phyloP scores from a whole-genome alignment of 2,888 invertebrate genomes.

The Marasmarcha lunaedactyla region DNA sequence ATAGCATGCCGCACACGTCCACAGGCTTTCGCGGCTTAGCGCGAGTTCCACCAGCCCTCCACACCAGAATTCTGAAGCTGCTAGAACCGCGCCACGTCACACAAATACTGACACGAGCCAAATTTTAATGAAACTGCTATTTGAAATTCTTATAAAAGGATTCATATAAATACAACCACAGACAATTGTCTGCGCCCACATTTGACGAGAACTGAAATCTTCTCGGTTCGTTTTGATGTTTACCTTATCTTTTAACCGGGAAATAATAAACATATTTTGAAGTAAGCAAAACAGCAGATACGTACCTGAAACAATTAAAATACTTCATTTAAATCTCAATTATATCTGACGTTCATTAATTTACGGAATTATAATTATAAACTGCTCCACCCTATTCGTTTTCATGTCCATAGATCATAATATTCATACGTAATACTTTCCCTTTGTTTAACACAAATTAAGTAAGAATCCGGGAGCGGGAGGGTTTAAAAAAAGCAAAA shows the following conservation, averaged over 20 bases:
- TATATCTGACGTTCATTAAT: constrained; percentile 1
- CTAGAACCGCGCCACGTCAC: constrained; percentile 19
- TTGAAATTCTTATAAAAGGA: too few species aligned
- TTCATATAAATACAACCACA: too few species aligned
- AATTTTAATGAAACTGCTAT: neutral
- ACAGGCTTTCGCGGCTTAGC: constrained; percentile 32
- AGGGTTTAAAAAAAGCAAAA: constrained; percentile 37
- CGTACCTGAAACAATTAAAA: constrained; percentile 40
- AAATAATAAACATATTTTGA: too few species aligned
- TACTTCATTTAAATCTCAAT: constrained; percentile 10
- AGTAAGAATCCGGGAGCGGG: constrained; percentile 38
- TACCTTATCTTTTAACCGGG: too few species aligned
- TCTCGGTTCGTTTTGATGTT: too few species aligned
- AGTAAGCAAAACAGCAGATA: constrained; percentile 14
- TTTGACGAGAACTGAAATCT: too few species aligned
- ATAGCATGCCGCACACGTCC: constrained; percentile 61
- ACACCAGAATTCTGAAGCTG: constrained; percentile 14
- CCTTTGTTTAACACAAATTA: constrained; percentile 47
- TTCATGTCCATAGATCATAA: constrained; percentile 50
- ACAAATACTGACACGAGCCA: neutral
- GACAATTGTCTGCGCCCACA: neutral
- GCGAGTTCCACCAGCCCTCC: neutral
- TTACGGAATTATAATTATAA: constrained; percentile 34
- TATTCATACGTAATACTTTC: constrained; percentile 18
- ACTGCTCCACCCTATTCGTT: constrained; percentile 40